Percentiles rank a stretch among this genome's conserved stretches.
phyloP scores from a whole-genome alignment of 2,797 vertebrate genomes.

The Malurus leucopterus region DNA sequence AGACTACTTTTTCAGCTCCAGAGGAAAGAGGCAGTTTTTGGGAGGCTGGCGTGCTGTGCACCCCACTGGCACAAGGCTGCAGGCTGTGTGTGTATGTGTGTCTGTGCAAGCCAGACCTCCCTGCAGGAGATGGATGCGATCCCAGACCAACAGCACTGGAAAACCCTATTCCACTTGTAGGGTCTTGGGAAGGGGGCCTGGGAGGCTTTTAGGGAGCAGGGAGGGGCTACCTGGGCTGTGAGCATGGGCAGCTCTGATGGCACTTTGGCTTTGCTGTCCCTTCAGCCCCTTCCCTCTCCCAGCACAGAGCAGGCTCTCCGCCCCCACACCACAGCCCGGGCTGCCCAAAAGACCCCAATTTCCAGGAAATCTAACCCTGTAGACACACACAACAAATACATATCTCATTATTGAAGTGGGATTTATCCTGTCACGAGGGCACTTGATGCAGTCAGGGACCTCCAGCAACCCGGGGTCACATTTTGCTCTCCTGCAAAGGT shows the following conservation, averaged over 20 bases:
- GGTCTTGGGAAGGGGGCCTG: background rate
- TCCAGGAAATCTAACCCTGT: background rate
- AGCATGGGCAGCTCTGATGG: background rate
- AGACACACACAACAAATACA: background rate
- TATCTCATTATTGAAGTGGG: background rate
- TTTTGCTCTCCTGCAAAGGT: background rate
- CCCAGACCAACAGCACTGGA: background rate
- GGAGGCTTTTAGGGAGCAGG: background rate
- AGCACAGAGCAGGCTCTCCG: accelerated
- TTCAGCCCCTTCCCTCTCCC: background rate
- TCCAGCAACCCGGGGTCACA: background rate
- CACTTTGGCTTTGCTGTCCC: accelerated
- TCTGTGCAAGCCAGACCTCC: background rate
- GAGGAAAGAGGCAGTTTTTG: background rate
- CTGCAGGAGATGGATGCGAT: accelerated
- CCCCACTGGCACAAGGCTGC: background rate
- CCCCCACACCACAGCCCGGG: background rate
- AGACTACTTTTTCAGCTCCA: background rate
- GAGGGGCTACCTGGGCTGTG: background rate
- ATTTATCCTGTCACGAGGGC: background rate
- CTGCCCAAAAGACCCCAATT: background rate
- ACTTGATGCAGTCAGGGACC: background rate
- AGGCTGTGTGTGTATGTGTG: background rate
- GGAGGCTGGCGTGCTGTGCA: background rate
- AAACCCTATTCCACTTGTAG: background rate